phyloP scores from a whole-genome alignment of 1,140 invertebrate species.

The Heliconius nattereri region DNA sequence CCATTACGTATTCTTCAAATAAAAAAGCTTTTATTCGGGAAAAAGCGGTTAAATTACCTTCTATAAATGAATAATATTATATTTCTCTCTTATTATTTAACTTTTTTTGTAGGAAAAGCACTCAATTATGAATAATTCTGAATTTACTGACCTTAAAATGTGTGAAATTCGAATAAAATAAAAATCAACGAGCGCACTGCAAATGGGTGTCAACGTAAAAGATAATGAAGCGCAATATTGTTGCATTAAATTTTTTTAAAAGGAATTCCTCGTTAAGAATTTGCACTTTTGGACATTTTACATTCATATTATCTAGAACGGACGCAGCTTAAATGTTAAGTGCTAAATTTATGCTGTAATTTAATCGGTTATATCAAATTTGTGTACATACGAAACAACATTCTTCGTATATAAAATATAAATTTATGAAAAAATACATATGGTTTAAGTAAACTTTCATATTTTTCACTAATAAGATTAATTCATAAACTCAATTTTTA shows the following conservation, averaged over 20 bases:
- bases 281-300: conserved; percentile 27
- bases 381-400: conserved; percentile 14
- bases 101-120: conserved; percentile 16
- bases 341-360: conserved; percentile 24
- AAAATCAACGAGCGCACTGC: conserved; percentile 31
- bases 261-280: conserved; percentile 21
- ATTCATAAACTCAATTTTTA: conserved; percentile 14
- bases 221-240: conserved; percentile 32
- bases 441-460: conserved; percentile 1
- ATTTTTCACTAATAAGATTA: conserved; percentile 16
- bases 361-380: conserved; percentile 18
- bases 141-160: conserved; percentile 37
- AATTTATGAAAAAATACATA: background rate
- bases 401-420: background rate
- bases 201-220: conserved; percentile 28
- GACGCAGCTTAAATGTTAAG: conserved; percentile 23
- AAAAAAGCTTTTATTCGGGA: background rate
- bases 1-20: background rate
- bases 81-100: background rate
- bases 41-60: background rate
- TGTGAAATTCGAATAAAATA: conserved; percentile 40
- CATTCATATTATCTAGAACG: conserved; percentile 25
- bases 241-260: conserved; percentile 26
- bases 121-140: conserved; percentile 28
- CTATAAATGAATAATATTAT: background rate